Percentiles rank a stretch among this genome's conserved stretches.
Conservation (phyloP, 64 coral and sea anemone genomes). For the Montipora foliosa region DNA sequence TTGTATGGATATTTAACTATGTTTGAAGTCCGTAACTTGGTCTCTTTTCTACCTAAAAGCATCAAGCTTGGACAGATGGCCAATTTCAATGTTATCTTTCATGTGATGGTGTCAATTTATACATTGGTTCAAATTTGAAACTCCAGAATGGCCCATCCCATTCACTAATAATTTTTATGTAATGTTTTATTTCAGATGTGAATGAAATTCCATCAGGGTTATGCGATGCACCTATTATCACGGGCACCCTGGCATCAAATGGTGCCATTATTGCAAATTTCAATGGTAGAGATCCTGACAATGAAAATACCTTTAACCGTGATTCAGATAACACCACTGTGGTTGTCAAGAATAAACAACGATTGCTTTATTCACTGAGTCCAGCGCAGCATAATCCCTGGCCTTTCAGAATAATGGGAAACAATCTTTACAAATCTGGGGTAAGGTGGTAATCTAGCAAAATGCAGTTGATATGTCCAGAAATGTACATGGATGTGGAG, state of each 20-base stretch:
- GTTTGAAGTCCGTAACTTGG: too few relatives aligned
- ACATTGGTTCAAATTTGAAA: too few relatives aligned
- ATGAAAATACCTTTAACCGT: conserved; percentile 23
- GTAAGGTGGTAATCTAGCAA: neutral
- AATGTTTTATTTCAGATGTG: conserved; percentile 60
- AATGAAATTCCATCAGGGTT: conserved; percentile 74
- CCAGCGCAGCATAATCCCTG: neutral
- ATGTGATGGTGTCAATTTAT: too few relatives aligned
- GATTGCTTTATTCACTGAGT: conserved; percentile 32
- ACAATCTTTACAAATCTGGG: conserved; percentile 48
- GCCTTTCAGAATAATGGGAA: conserved; percentile 40
- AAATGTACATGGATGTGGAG: too few relatives aligned
- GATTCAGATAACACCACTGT: conserved; percentile 3
- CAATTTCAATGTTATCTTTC: too few relatives aligned
- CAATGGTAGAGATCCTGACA: conserved; percentile 73
- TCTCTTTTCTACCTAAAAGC: too few relatives aligned
- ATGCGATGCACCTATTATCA: conserved; percentile 60
- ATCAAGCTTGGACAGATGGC: too few relatives aligned
- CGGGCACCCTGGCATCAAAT: conserved; percentile 60
- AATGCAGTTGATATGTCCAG: neutral
- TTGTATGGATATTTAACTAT: too few relatives aligned
- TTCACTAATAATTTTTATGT: neutral
- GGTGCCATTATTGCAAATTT: conserved; percentile 66
- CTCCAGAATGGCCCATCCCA: too few relatives aligned
- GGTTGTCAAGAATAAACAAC: conserved; percentile 54